phyloP scores from a whole-genome alignment of 2,797 vertebrate species.

The Coreius guichenoti region DNA sequence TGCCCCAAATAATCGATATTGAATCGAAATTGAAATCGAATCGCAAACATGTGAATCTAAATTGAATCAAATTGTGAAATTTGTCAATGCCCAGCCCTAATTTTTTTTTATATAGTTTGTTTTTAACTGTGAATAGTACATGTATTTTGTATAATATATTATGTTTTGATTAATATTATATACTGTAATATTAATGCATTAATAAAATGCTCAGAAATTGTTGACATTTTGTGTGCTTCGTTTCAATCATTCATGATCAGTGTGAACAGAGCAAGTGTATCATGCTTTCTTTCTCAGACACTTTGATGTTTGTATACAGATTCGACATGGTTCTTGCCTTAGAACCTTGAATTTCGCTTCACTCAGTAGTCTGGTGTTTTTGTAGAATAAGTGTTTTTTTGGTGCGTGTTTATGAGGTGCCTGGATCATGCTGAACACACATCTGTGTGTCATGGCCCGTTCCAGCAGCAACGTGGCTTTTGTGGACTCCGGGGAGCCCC shows the following conservation, averaged over 20 bases:
- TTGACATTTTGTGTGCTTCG: not conserved
- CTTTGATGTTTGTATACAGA: not conserved
- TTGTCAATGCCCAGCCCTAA: not conserved
- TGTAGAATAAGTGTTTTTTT: conserved; percentile 68
- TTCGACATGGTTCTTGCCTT: not conserved
- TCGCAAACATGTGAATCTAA: not conserved
- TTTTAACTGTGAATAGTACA: not conserved
- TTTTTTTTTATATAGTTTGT: not conserved
- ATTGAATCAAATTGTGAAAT: not conserved
- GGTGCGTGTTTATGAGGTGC: conserved; percentile 55
- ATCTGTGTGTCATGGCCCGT: conserved; percentile 67
- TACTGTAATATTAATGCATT: not conserved
- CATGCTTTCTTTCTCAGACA: not conserved
- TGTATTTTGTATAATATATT: not conserved
- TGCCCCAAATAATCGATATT: too few species aligned
- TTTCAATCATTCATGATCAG: not conserved
- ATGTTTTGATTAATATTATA: not conserved
- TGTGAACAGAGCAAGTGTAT: not conserved
- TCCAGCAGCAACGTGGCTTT: conserved; percentile 68
- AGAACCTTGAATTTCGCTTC: not conserved
- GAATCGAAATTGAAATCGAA: not conserved
- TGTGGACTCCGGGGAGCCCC: conserved; percentile 61
- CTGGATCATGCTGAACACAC: conserved; percentile 53
- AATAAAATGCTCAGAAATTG: not conserved
- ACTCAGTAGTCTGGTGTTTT: conserved; percentile 9